phyloP scores from a whole-genome alignment of 2,888 invertebrate genomes.

The Agonopterix alstromeriana region DNA sequence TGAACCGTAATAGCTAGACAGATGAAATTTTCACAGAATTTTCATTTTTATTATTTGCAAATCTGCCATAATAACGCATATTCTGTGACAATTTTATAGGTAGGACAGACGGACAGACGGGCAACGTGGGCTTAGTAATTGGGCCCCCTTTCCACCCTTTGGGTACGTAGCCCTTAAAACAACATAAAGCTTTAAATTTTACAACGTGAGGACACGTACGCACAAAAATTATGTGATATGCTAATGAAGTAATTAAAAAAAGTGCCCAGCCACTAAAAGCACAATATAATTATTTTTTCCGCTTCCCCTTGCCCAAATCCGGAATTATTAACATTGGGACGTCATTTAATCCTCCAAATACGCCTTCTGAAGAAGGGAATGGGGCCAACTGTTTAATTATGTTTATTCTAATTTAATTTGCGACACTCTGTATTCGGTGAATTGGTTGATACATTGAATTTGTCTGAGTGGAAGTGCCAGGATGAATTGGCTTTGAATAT shows the following conservation, averaged over 20 bases:
- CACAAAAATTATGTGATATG: slow-evolving; percentile 31
- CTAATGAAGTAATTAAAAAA: slow-evolving; percentile 46
- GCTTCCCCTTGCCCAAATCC: slow-evolving; percentile 34
- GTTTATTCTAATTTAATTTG: slow-evolving; percentile 64
- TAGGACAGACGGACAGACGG: too few species aligned
- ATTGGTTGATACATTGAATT: slow-evolving; percentile 16
- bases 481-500: too few species aligned
- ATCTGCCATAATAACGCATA: too few species aligned
- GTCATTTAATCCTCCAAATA: slow-evolving; percentile 43
- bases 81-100: too few species aligned
- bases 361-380: slow-evolving; percentile 47
- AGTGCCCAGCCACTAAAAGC: slow-evolving; percentile 28
- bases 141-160: too few species aligned
- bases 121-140: too few species aligned
- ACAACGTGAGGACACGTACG: not conserved
- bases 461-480: not conserved
- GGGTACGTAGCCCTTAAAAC: not conserved
- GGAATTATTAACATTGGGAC: slow-evolving; percentile 42
- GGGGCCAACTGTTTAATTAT: slow-evolving; percentile 57
- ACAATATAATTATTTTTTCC: slow-evolving; percentile 24
- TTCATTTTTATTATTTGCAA: too few species aligned
- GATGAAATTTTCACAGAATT: too few species aligned
- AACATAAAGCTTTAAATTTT: not conserved
- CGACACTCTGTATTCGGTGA: slow-evolving; percentile 35
- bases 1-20: too few species aligned